phyloP scores from a whole-genome alignment of 2,113 vertebrate genomes.

The Microcebus tavaratra region DNA sequence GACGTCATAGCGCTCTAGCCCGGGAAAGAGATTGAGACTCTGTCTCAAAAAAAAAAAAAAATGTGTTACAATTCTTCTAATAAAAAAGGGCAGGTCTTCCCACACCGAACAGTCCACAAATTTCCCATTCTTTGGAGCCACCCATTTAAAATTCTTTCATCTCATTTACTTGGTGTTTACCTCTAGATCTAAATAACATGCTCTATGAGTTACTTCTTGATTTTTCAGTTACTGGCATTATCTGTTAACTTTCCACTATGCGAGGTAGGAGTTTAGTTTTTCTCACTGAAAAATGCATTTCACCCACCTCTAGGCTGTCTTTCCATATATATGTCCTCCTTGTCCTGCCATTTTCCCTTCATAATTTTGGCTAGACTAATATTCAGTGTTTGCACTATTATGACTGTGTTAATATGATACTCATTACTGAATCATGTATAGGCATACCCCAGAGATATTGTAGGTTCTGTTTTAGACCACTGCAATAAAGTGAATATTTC shows the following conservation, averaged over 20 bases:
- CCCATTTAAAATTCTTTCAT: slow-evolving; percentile 1
- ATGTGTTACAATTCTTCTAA: neutral
- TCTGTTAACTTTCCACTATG: neutral
- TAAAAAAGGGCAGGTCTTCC: slow-evolving; percentile 31
- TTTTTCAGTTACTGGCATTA: neutral
- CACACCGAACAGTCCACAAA: neutral
- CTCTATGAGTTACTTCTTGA: neutral
- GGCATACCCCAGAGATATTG: neutral
- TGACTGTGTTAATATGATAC: neutral
- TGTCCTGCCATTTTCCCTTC: neutral
- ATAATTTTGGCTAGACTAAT: slow-evolving; percentile 12
- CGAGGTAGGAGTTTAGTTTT: neutral
- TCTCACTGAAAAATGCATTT: neutral
- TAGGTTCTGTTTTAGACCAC: neutral
- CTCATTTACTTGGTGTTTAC: neutral
- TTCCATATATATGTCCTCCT: neutral
- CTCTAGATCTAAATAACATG: neutral
- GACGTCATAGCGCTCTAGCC: too few species aligned
- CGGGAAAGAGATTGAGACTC: too few species aligned
- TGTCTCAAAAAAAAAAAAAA: too few species aligned
- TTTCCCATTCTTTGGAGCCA: slow-evolving; percentile 5
- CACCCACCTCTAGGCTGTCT: neutral
- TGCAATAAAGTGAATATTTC: neutral
- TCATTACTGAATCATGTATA: neutral
- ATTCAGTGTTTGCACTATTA: neutral